Evolutionary conservation across 2,113 vertebrate species (phyloP).

Genomic region (Motacilla alba): DNA sequence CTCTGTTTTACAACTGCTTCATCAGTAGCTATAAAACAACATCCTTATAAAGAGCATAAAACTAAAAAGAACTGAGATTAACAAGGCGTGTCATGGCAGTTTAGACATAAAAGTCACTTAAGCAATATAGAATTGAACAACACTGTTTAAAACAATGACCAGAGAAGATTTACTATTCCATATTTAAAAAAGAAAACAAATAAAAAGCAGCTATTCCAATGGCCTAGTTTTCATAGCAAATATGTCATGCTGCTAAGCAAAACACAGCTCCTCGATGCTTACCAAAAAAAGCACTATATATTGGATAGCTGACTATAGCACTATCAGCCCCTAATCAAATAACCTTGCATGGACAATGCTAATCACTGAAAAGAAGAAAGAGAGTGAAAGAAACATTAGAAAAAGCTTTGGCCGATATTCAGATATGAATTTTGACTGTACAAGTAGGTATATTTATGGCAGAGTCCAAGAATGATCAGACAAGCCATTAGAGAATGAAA

Average conservation of each 20-base stretch:
- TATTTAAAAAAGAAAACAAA: not conserved
- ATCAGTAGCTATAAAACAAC: slow-evolving; percentile 6
- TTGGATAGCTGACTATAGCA: not conserved
- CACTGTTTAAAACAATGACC: not conserved
- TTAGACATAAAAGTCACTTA: slow-evolving; percentile 27
- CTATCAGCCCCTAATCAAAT: not conserved
- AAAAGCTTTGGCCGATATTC: not conserved
- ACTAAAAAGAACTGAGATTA: slow-evolving; percentile 5
- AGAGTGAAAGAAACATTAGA: not conserved
- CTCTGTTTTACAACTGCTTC: slow-evolving; percentile 8
- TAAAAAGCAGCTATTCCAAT: not conserved
- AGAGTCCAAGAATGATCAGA: slow-evolving; percentile 23
- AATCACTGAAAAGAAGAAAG: not conserved
- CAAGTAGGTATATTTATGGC: slow-evolving; percentile 9
- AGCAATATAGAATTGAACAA: not conserved
- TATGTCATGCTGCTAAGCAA: not conserved
- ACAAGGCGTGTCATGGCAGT: not conserved
- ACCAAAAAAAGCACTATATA: not conserved
- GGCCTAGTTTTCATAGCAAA: not conserved
- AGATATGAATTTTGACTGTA: not conserved
- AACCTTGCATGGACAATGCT: not conserved
- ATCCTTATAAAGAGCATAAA: slow-evolving; percentile 17
- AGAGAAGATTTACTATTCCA: not conserved
- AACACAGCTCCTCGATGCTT: not conserved
- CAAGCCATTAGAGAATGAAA: not conserved